phyloP scores from a whole-genome alignment of 2,888 invertebrate species.

The Hofmannophila pseudospretella region DNA sequence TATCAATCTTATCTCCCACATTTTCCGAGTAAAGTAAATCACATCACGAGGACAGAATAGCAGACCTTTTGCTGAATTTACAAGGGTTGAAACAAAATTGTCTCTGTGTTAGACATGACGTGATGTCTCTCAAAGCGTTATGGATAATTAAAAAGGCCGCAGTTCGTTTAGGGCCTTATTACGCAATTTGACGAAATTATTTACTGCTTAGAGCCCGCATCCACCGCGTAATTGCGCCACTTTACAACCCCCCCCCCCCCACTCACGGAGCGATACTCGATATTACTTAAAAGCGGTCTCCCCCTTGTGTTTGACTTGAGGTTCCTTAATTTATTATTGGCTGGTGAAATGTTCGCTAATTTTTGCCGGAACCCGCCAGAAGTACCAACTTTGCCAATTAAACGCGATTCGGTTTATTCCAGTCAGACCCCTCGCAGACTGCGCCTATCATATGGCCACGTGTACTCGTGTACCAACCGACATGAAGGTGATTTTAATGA shows the following conservation, averaged over 20 bases:
- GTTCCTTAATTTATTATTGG: constrained; percentile 46
- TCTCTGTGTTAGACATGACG: too few species aligned
- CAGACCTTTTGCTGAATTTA: too few species aligned
- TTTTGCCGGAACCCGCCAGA: constrained; percentile 36
- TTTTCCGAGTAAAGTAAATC: too few species aligned
- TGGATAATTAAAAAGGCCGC: neutral
- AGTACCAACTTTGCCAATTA: constrained; percentile 58
- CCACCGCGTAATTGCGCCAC: constrained; percentile 25
- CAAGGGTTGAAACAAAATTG: too few species aligned
- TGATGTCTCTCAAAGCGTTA: too few species aligned
- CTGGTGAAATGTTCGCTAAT: constrained; percentile 45
- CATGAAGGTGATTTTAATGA: neutral
- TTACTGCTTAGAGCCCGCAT: neutral
- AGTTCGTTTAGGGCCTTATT: neutral
- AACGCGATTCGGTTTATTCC: constrained; percentile 53
- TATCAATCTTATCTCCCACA: too few species aligned
- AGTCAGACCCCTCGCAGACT: constrained; percentile 33
- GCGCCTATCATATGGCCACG: too few species aligned
- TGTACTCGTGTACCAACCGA: neutral
- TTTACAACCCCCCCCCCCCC: constrained; percentile 20
- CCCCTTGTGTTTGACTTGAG: constrained; percentile 25
- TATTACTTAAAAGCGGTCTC: constrained; percentile 19
- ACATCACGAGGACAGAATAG: too few species aligned
- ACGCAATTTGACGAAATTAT: neutral
- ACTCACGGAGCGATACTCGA: constrained; percentile 15